Evolutionary conservation across 37 sponge, comb jelly and placozoan species (phyloP).

Genomic region (Mnemiopsis leidyi): DNA sequence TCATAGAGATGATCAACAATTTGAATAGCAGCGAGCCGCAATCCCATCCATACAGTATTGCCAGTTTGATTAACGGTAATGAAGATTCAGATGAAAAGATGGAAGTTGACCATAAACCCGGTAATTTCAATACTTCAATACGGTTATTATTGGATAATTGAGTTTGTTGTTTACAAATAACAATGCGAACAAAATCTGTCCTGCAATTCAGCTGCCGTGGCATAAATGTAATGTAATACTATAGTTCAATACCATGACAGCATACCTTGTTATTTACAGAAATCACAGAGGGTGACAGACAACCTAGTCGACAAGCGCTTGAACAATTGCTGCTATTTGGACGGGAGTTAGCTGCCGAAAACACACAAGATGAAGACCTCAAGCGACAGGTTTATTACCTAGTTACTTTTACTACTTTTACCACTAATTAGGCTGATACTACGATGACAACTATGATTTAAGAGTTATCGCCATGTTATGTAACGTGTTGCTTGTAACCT

Average conservation of each 20-base stretch:
- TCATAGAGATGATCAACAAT: slow-evolving; percentile 85
- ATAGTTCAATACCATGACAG: too few relatives aligned
- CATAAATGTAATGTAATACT: too few relatives aligned
- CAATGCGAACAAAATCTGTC: too few relatives aligned
- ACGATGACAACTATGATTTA: too few relatives aligned
- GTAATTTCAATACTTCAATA: too few relatives aligned
- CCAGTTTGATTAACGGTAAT: slow-evolving; percentile 48
- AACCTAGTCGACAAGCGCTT: neutral
- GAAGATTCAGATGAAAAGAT: slow-evolving; percentile 33
- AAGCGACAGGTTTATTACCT: slow-evolving; percentile 39
- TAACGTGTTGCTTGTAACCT: neutral
- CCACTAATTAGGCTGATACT: too few relatives aligned
- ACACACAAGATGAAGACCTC: slow-evolving; percentile 32
- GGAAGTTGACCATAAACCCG: slow-evolving; percentile 52
- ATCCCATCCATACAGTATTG: slow-evolving; percentile 11
- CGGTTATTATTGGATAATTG: too few relatives aligned
- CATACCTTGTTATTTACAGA: neutral
- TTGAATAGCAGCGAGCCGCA: neutral
- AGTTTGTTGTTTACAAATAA: too few relatives aligned
- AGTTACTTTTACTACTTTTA: neutral
- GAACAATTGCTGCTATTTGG: slow-evolving; percentile 61
- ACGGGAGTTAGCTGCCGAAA: slow-evolving; percentile 15
- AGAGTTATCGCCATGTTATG: too few relatives aligned
- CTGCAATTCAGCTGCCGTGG: too few relatives aligned
- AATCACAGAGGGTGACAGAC: neutral